These are phyloP conservation scores for Theristicus caerulescens DNA, from an alignment of 2,113 vertebrate genomes.

Conservation along the genomic window DNA sequence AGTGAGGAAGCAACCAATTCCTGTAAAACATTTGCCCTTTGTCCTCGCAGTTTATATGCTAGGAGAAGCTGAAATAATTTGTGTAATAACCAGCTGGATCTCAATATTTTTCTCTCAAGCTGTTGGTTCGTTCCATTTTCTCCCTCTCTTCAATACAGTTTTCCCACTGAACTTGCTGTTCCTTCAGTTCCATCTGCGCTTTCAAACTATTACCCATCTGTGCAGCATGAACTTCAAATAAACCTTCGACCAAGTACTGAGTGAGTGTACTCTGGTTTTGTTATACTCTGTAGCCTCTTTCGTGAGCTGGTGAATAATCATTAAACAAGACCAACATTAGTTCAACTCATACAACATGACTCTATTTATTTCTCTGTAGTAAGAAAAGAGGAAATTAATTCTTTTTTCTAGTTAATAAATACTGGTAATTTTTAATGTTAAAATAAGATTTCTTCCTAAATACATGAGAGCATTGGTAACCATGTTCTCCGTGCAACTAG, in stretches of 20 bases:
- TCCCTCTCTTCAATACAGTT: constrained; percentile 32
- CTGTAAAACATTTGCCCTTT: constrained; percentile 24
- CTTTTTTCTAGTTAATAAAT: background rate
- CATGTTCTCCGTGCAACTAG: background rate
- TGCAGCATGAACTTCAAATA: constrained; percentile 57
- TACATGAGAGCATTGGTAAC: background rate
- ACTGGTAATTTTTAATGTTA: background rate
- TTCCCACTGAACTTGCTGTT: constrained; percentile 62
- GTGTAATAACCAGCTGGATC: constrained; percentile 42
- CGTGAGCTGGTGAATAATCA: background rate
- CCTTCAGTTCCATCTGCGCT: constrained; percentile 67
- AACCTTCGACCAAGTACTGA: constrained; percentile 46
- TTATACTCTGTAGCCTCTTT: background rate
- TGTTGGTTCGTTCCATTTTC: background rate
- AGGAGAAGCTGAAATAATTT: constrained; percentile 36
- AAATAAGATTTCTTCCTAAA: background rate
- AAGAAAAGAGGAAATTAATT: background rate
- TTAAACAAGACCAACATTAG: background rate
- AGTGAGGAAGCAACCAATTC: background rate
- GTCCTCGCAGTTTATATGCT: constrained; percentile 20
- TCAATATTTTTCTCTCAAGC: constrained; percentile 59
- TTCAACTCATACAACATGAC: background rate
- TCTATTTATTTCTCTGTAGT: background rate
- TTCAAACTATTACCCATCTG: constrained; percentile 70
- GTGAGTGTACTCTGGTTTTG: background rate